Conservation (phyloP, 2,113 vertebrate genomes). For the Actenoides hombroni region DNA sequence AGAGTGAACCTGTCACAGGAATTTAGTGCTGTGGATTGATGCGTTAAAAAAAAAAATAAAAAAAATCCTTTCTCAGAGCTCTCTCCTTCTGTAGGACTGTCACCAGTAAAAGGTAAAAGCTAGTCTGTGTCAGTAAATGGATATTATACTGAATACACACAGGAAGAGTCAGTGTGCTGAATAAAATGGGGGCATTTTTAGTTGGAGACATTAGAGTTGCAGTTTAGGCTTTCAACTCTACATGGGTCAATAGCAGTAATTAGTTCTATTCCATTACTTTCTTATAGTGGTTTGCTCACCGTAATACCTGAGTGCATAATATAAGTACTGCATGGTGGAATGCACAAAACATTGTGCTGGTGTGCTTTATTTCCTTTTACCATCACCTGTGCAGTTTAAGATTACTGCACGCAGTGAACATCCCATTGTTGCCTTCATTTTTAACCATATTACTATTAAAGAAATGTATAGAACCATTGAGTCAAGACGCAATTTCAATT, state of each 20-base stretch:
- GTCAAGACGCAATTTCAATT: not conserved
- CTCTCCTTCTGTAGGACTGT: not conserved
- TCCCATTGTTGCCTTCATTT: not conserved
- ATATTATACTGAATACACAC: not conserved
- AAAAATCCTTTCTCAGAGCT: not conserved
- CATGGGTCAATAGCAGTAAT: not conserved
- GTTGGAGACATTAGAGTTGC: not conserved
- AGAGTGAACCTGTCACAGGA: constrained; percentile 34
- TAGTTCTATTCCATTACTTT: constrained; percentile 23
- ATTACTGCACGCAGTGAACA: not conserved
- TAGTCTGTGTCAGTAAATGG: not conserved
- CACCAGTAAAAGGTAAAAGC: not conserved
- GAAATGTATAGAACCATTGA: not conserved
- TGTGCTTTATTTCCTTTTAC: not conserved
- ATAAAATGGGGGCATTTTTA: constrained; percentile 20
- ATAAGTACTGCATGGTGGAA: not conserved
- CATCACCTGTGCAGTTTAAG: not conserved
- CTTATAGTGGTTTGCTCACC: not conserved
- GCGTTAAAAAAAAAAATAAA: not conserved
- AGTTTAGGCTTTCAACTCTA: constrained; percentile 18
- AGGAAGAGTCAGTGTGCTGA: not conserved
- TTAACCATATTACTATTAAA: not conserved
- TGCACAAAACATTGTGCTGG: not conserved
- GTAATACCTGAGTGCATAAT: not conserved
- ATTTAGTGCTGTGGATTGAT: constrained; percentile 59